Base-by-base conservation (phyloP, 1,140 invertebrate species). In the Sinonovacula constricta region DNA sequence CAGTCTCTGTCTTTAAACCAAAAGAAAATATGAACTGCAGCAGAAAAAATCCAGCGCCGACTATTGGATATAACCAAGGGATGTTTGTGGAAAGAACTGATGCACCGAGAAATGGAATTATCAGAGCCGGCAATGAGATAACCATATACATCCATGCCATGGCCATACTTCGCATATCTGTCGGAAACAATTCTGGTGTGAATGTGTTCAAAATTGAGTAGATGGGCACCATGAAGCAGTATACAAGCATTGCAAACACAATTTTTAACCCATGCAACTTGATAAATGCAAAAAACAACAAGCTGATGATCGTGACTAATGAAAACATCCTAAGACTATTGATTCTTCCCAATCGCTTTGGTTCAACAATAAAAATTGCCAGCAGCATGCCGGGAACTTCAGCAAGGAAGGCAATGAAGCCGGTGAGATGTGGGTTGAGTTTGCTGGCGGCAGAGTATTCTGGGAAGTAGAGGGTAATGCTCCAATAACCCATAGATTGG, bases 171-270 rank as follows among this genome's bases (percentile, higher is more conserved):
- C 88, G 75, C 7, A 85, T 75, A 14, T 83, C 59, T 2, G 88
- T 89, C 0, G 88, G 88, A 72, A 87, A 89, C 3, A 85, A 68
- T 76, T 89, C 88, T 3, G 88, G 86, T 18, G 88, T 89, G 66
- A 84, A 85, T 10, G 88, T 85, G 60, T 88, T 89, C 15, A 89
- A 54, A 24, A 89, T 85, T 5, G 88, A 88, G 69, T 87, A 89
- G 54, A 88, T 87, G 22, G 88, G 88, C 22, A 88, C 87, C 88
- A 89, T 89, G 51, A 86, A 87, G 54, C 87, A 88, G 62, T 86
- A 89, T 36, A 86, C 86, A 18, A 85, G 54, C 10, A 89, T 82
- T 31, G 86, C 86, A 63, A 84, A 80, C n/a, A 86, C 79, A 22
- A 86, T 77, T 71, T 86, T 85, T 18, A 84, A 51, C 45, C 81